Conservation (phyloP, 2,888 invertebrate species). For the Ennomos erosarius region DNA sequence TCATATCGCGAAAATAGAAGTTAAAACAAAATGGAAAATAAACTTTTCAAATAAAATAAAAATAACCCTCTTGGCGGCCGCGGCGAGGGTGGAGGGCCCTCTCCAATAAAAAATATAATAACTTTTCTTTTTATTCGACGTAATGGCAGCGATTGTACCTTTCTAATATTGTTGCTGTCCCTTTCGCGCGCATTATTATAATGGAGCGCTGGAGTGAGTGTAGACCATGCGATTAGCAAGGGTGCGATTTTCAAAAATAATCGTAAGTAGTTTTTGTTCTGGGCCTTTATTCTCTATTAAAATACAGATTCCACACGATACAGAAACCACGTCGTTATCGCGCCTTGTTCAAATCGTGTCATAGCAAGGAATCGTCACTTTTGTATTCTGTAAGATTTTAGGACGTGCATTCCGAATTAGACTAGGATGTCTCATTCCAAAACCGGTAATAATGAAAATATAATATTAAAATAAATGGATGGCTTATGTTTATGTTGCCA, state of each 20-base stretch:
- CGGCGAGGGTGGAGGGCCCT: conserved; percentile 80
- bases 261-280: no score
- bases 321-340: no score
- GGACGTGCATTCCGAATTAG: no score
- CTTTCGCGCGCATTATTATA: conserved; percentile 74
- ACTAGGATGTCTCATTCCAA: no score
- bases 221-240: conserved; percentile 31
- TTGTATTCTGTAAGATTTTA: no score
- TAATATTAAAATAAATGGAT: no score
- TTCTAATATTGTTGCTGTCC: conserved; percentile 77
- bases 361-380: no score
- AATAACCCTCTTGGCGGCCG: conserved; percentile 82
- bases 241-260: conserved; percentile 14
- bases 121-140: conserved; percentile 85
- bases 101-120: conserved; percentile 85
- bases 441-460: no score
- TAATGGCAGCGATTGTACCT: conserved; percentile 82
- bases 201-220: conserved; percentile 63
- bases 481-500: no score
- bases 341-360: no score
- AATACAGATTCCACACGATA: no score
- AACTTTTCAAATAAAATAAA: conserved; percentile 85
- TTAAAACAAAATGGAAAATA: conserved; percentile 84
- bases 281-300: no score
- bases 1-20: conserved; percentile 79